Evolutionary conservation across 37 sponge, comb jelly and placozoan species (phyloP).

Genomic region (Cliona cf. orientalis): DNA sequence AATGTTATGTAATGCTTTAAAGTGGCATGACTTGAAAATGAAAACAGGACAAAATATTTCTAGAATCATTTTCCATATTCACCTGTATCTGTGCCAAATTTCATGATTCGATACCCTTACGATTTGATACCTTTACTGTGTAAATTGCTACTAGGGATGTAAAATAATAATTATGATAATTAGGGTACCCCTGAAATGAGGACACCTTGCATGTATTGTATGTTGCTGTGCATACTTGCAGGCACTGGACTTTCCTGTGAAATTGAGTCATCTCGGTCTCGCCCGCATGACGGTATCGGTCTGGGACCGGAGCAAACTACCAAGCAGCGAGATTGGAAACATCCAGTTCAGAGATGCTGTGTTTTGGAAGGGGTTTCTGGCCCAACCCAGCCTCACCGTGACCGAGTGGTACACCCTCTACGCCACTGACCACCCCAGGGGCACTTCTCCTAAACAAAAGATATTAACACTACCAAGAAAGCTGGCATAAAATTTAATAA

Average conservation of each 20-base stretch:
- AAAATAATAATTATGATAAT: background rate
- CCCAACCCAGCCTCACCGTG: background rate
- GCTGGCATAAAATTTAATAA: too few species aligned
- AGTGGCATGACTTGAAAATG: too few species aligned
- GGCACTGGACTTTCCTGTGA: slow-evolving; percentile 10
- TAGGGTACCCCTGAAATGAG: background rate
- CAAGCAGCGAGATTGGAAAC: slow-evolving; percentile 1
- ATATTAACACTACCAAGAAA: background rate
- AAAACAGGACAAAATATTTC: too few species aligned
- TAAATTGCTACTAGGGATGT: too few species aligned
- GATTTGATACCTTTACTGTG: too few species aligned
- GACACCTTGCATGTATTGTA: background rate
- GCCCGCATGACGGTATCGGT: slow-evolving; percentile 7
- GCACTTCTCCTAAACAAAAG: background rate
- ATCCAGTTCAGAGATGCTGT: background rate
- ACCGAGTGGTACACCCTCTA: slow-evolving; percentile 4
- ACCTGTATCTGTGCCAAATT: too few species aligned
- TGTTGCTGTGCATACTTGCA: background rate
- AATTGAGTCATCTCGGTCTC: background rate
- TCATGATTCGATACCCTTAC: too few species aligned
- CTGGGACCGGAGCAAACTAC: slow-evolving; percentile 23
- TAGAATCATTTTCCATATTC: too few species aligned
- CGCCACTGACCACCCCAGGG: background rate
- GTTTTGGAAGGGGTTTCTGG: slow-evolving; percentile 10
- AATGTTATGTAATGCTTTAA: too few species aligned